Conservation (phyloP, 2,113 vertebrate species). For the Pica pica region DNA sequence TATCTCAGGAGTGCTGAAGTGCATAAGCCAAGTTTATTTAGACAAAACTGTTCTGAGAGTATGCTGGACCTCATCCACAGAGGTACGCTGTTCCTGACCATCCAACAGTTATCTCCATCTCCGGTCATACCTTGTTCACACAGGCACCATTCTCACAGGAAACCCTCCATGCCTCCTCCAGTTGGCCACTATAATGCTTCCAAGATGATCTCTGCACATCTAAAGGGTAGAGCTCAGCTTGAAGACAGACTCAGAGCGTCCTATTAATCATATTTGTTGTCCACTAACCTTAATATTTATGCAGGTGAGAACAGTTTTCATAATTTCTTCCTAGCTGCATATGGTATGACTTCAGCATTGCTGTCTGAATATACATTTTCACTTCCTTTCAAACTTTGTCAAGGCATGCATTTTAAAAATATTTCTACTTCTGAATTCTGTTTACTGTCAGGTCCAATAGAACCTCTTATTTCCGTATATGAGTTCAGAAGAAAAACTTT, state of each 20-base stretch:
- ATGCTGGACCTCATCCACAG: neutral
- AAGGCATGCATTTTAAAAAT: neutral
- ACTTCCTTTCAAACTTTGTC: neutral
- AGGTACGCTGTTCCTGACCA: neutral
- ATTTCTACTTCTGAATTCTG: neutral
- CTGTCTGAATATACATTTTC: neutral
- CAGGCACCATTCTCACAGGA: neutral
- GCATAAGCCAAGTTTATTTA: neutral
- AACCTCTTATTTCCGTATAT: neutral
- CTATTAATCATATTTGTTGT: neutral
- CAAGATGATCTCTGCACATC: neutral
- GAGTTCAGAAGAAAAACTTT: neutral
- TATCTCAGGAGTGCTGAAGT: neutral
- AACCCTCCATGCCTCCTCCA: neutral
- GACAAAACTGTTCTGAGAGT: neutral
- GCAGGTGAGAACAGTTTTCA: neutral
- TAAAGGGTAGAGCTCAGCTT: neutral
- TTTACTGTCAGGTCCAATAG: neutral
- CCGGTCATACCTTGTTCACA: neutral
- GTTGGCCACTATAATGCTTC: neutral
- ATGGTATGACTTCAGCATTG: neutral
- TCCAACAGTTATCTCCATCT: neutral
- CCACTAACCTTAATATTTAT: neutral
- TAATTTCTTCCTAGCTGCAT: neutral
- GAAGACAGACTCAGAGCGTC: neutral